Evolutionary conservation across 2,797 vertebrate species (phyloP).

Genomic region (Heliangelus exortis): DNA sequence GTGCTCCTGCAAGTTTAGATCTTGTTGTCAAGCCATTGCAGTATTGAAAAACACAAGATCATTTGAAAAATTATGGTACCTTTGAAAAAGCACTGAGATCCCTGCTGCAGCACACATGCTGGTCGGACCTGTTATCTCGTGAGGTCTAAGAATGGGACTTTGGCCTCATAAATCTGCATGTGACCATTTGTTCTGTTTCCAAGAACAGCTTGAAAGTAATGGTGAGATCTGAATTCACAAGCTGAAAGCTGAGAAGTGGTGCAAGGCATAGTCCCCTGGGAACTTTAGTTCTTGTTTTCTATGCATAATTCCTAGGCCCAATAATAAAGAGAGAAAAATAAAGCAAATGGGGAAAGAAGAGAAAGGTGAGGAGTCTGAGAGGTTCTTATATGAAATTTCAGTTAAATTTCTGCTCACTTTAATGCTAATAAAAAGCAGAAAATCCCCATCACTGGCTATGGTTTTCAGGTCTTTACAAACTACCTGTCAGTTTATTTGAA

Average conservation of each 20-base stretch:
- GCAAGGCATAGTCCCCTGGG: neutral
- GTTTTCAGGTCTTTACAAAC: neutral
- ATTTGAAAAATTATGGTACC: neutral
- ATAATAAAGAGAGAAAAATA: neutral
- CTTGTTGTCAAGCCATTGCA: neutral
- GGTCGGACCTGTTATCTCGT: neutral
- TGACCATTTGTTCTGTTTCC: neutral
- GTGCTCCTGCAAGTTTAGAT: neutral
- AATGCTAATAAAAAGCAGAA: neutral
- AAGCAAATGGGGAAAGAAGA: neutral
- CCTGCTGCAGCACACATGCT: rapidly evolving
- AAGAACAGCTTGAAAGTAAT: neutral
- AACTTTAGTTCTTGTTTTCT: neutral
- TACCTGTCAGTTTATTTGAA: neutral
- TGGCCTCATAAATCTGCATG: neutral
- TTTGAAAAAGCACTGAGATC: neutral
- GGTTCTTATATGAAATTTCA: neutral
- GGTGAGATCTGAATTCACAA: neutral
- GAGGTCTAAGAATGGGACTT: neutral
- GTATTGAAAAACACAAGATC: neutral
- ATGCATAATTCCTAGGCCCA: neutral
- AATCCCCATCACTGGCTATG: neutral
- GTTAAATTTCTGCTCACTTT: neutral
- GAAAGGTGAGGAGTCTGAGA: neutral
- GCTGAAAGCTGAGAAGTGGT: neutral